Base-by-base conservation (phyloP, 2,113 vertebrate species). In the Erinaceus europaeus region DNA sequence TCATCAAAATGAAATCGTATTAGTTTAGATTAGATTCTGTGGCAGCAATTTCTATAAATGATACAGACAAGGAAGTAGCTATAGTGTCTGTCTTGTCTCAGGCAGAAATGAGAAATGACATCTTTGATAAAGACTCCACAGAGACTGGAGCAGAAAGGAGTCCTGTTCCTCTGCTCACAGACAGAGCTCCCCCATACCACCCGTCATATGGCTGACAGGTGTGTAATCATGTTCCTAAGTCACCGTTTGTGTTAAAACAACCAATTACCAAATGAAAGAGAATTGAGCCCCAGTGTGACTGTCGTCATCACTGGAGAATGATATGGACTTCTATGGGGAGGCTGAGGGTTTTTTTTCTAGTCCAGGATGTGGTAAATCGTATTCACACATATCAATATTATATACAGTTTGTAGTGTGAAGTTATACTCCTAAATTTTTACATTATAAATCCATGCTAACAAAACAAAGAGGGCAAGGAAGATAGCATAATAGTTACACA, bases 231-330 rank as follows among this genome's bases (percentile, higher is more conserved):
- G 61, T 86, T 82, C 83, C 92, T 91, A 67, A 52, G 68, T 86
- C 94, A 91, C 78, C 91, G 88, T 42, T 57, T 64, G 46, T 86
- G 84, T 74, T 88, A 89, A 84, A 94, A 92, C 46, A 91, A 80
- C 67, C 95, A 84, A 86, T 92, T 96, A 92, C 20, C 89, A 91
- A 65, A 76, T 57, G 94, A 91, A 80, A 80, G 84, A 67, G 90
- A 94, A 79, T n/a, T 14, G 21, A 79, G 68, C 44, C 89, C 68
- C 55, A 17, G 76, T 76, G 81, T 83, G 89, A 83, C 64, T 75
- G 53, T 25, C 50, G 5, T 48, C 57, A 55, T 78, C 64, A 55
- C 6, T 53, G 5, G 20, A 72, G 93, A 94, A 29, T 46, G 87
- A 53, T 48, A 75, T 1, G 12, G 92, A 34, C 29, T 75, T 62